Evolutionary conservation across 2,888 invertebrate species (phyloP).

Genomic region (Eustalomyia histrio): DNA sequence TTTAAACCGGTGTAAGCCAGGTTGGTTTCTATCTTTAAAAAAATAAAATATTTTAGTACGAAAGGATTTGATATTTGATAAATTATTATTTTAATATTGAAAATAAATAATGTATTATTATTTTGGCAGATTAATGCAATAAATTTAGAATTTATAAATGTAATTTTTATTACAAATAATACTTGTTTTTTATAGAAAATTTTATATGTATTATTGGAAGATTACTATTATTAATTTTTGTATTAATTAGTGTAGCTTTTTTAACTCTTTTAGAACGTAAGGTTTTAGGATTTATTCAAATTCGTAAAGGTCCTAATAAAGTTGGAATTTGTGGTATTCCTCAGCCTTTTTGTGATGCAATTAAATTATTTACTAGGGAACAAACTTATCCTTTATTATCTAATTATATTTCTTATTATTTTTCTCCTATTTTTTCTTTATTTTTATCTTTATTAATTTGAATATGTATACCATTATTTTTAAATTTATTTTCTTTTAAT

Average conservation of each 20-base stretch:
- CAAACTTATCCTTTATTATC: constrained; percentile 81
- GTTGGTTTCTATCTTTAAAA: constrained; percentile 90
- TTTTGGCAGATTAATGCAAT: constrained; percentile 86
- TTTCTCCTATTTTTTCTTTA: constrained; percentile 82
- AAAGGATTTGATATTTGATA: constrained; percentile 85
- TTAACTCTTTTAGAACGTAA: constrained; percentile 87
- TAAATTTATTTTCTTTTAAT: constrained; percentile 81
- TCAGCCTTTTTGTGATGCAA: constrained; percentile 87
- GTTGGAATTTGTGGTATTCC: constrained; percentile 83
- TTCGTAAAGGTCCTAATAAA: constrained; percentile 88
- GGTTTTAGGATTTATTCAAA: constrained; percentile 86
- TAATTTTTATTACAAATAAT: constrained; percentile 82
- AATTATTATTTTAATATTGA: constrained; percentile 79
- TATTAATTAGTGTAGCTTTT: constrained; percentile 85
- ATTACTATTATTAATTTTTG: constrained; percentile 82
- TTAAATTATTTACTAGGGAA: constrained; percentile 87
- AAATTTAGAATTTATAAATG: constrained; percentile 86
- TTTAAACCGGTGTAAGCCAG: constrained; percentile 92
- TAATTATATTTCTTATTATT: constrained; percentile 83
- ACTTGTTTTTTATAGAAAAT: constrained; percentile 80
- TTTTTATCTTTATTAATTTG: constrained; percentile 83
- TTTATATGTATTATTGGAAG: constrained; percentile 79
- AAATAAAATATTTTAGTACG: constrained; percentile 85
- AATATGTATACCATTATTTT: constrained; percentile 82
- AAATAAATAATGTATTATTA: constrained; percentile 77